Evolutionary conservation across 2,888 invertebrate genomes (phyloP).

Genomic region (Apodemia hepburni): DNA sequence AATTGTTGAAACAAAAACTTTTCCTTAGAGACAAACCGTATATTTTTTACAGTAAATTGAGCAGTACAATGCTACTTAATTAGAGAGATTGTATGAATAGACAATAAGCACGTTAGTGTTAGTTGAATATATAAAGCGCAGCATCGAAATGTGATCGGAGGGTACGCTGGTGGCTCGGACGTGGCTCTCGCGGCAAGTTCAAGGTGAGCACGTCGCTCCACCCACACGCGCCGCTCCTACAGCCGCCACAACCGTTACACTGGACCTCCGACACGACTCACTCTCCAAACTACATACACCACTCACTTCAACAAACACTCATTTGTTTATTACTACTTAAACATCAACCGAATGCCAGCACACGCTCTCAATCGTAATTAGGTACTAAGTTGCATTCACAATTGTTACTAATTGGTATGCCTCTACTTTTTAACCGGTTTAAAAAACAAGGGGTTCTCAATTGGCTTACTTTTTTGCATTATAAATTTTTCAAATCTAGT

Average conservation of each 20-base stretch:
- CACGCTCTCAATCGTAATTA: constrained; percentile 37
- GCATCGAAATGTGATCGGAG: constrained; percentile 45
- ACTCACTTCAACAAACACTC: constrained; percentile 49
- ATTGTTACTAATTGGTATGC: constrained; percentile 1
- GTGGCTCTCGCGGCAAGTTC: constrained; percentile 66
- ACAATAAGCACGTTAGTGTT: constrained; percentile 12
- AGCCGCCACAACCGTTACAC: constrained; percentile 64
- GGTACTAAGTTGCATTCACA: constrained; percentile 15
- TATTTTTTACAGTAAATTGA: background rate
- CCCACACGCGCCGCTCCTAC: constrained; percentile 67
- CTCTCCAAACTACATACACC: constrained; percentile 45
- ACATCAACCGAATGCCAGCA: constrained; percentile 39
- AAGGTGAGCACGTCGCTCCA: constrained; percentile 77
- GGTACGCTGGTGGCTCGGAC: constrained; percentile 39
- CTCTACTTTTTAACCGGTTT: no score
- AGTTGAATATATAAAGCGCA: constrained; percentile 29
- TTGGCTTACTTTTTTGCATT: background rate
- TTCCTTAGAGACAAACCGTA: constrained; percentile 1
- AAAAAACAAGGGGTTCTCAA: background rate
- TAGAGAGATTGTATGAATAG: constrained; percentile 10
- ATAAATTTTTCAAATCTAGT: no score
- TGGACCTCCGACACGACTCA: constrained; percentile 52
- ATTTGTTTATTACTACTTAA: constrained; percentile 44
- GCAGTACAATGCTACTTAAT: constrained; percentile 6
- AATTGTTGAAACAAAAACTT: background rate